phyloP scores from a whole-genome alignment of 2,113 vertebrate species.

The Pelusios castaneus region DNA sequence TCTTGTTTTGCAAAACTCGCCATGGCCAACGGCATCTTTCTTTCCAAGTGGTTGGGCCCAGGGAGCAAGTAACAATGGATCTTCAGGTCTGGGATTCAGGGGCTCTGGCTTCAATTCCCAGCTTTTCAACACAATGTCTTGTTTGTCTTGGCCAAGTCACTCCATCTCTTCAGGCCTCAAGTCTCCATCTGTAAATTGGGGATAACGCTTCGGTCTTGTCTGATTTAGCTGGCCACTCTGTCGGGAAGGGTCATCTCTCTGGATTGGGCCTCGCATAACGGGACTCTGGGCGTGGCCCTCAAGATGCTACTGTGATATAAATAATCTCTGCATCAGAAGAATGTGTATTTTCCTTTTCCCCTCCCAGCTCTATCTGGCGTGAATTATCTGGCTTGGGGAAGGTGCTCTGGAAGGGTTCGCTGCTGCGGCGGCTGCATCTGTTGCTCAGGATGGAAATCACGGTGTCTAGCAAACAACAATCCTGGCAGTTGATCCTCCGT shows the following conservation, averaged over 20 bases:
- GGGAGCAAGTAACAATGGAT: neutral
- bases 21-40: neutral
- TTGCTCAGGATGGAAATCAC: neutral
- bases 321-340: neutral
- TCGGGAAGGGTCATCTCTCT: neutral
- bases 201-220: neutral
- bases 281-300: neutral
- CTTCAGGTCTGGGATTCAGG: fast-evolving
- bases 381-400: neutral
- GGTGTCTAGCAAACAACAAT: neutral
- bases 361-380: neutral
- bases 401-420: neutral
- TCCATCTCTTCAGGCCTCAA: neutral
- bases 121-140: neutral
- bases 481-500: neutral
- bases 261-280: no score
- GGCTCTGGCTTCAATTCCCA: neutral
- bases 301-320: conserved; percentile 9
- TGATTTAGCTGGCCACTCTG: neutral
- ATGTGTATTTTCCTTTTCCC: conserved; percentile 5
- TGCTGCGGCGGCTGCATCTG: neutral
- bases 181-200: neutral
- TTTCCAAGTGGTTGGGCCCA: neutral
- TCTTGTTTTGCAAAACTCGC: neutral
- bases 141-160: neutral